Evolutionary conservation across 2,113 vertebrate genomes (phyloP).

Genomic region (Anseranas semipalmata): DNA sequence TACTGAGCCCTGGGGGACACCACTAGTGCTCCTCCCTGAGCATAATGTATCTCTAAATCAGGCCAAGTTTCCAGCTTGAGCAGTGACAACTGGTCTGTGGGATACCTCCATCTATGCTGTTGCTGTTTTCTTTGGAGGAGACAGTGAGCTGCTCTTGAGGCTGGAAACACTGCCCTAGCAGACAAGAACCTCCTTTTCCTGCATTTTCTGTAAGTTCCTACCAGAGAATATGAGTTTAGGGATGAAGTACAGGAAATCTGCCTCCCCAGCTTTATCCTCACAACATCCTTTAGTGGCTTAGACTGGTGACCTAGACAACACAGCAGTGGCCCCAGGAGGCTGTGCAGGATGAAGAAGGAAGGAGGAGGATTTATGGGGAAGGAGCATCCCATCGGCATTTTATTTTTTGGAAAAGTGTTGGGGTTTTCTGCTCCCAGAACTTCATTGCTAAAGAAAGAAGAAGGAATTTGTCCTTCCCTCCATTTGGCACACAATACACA

Average conservation of each 20-base stretch:
- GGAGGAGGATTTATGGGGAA: not conserved
- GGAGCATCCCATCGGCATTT: not conserved
- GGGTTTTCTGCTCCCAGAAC: not conserved
- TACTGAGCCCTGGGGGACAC: no score
- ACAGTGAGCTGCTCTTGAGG: not conserved
- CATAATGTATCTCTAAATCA: not conserved
- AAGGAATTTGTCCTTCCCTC: not conserved
- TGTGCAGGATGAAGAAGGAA: not conserved
- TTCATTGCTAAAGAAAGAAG: not conserved
- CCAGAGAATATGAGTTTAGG: not conserved
- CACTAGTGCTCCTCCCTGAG: not conserved
- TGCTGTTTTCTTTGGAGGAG: not conserved
- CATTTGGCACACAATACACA: fast-evolving
- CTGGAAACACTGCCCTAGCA: not conserved
- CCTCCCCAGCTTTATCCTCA: not conserved
- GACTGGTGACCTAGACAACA: not conserved
- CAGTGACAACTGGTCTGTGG: not conserved
- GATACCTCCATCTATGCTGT: fast-evolving
- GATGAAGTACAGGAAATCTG: not conserved
- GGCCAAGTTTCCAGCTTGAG: not conserved
- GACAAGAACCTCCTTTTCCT: not conserved
- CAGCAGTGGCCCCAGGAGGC: fast-evolving
- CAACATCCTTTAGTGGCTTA: not conserved
- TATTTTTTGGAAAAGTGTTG: not conserved
- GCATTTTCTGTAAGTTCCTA: not conserved